Evolutionary conservation across 2,888 invertebrate genomes (phyloP).

Genomic region (Cataglyphis livida): DNA sequence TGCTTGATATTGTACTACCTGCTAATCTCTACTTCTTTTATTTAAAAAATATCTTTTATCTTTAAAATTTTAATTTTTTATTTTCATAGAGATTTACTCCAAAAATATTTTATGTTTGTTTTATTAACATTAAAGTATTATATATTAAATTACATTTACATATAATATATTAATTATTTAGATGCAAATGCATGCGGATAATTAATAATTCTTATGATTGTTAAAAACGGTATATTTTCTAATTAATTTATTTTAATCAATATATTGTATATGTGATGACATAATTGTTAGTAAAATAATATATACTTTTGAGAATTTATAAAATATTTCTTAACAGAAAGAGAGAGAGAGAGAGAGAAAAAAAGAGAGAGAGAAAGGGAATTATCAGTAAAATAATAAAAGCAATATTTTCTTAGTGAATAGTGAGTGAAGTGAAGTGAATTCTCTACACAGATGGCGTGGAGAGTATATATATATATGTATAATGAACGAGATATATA

Average conservation of each 20-base stretch:
- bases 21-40: background rate
- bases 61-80: background rate
- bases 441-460: background rate
- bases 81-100: background rate
- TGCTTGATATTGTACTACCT: slow-evolving; percentile 20
- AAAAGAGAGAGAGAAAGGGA: background rate
- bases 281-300: background rate
- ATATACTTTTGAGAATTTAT: background rate
- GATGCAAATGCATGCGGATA: background rate
- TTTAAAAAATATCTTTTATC: background rate
- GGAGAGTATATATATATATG: background rate
- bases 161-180: background rate
- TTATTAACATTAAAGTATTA: background rate
- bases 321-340: background rate
- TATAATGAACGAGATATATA: background rate
- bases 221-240: background rate
- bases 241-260: background rate
- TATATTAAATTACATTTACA: background rate
- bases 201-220: background rate
- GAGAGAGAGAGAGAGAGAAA: too few relatives aligned
- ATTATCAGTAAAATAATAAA: background rate
- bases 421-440: background rate
- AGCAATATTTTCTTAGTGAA: background rate
- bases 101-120: background rate
- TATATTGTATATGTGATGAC: background rate